Evolutionary conservation across 2,113 vertebrate genomes (phyloP).

Genomic region (Arothron firmamentum): DNA sequence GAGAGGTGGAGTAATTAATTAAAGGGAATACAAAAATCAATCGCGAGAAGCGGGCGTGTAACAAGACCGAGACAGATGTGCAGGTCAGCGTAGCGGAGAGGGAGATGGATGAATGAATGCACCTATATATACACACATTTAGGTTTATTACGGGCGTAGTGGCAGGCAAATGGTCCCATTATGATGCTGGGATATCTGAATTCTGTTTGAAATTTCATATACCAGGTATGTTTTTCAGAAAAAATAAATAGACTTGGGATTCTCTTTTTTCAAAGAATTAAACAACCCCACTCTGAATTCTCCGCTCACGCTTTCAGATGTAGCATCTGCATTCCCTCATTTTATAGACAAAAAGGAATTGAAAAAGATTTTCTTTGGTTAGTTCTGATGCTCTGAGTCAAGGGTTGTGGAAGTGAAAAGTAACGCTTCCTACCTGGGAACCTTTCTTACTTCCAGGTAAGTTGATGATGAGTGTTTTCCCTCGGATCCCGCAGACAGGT

Average conservation of each 20-base stretch:
- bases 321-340: too few species aligned
- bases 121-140: not conserved
- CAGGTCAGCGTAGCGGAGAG: constrained; percentile 42
- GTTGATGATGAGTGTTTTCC: constrained; percentile 99
- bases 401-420: too few species aligned
- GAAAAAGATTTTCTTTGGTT: too few species aligned
- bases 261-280: too few species aligned
- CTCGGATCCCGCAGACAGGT: constrained; percentile 97
- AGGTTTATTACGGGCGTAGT: not conserved
- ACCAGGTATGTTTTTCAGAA: not conserved
- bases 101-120: constrained; percentile 24
- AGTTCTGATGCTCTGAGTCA: too few species aligned
- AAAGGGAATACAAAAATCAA: constrained; percentile 67
- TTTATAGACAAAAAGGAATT: too few species aligned
- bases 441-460: constrained; percentile 99
- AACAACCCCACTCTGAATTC: too few species aligned
- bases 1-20: constrained; percentile 64
- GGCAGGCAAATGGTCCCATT: not conserved
- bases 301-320: too few species aligned
- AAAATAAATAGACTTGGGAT: too few species aligned
- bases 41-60: constrained; percentile 45
- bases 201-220: not conserved
- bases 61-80: constrained; percentile 66
- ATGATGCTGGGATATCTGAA: too few species aligned
- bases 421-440: constrained; percentile 86